These are phyloP conservation scores for Karalla daura DNA, from an alignment of 2,797 vertebrate genomes.

Conservation along the genomic window DNA sequence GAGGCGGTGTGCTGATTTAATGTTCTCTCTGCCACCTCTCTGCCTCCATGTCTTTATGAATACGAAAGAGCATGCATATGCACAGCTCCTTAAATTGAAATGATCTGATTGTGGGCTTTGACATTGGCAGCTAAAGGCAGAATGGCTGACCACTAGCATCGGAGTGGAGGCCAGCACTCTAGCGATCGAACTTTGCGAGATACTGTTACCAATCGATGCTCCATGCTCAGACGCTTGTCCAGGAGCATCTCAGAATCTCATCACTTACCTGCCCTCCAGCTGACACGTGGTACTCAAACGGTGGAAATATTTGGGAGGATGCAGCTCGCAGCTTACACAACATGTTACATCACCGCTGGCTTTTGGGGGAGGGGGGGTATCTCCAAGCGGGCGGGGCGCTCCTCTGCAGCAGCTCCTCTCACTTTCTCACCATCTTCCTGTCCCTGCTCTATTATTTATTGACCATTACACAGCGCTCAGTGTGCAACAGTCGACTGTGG, in stretches of 20 bases:
- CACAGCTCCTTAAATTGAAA: constrained; percentile 50
- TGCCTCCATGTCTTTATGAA: constrained; percentile 54
- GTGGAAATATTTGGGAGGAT: constrained; percentile 14
- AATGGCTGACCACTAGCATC: constrained; percentile 43
- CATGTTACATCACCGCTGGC: constrained; percentile 40
- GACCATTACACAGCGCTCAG: constrained; percentile 44
- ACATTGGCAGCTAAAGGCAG: constrained; percentile 48
- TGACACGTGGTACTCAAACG: constrained; percentile 6
- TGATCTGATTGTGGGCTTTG: constrained; percentile 60
- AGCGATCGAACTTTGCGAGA: constrained; percentile 50
- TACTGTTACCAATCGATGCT: constrained; percentile 70
- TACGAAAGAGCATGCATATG: constrained; percentile 65
- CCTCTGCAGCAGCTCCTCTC: constrained; percentile 37
- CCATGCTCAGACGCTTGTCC: constrained; percentile 41
- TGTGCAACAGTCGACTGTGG: constrained; percentile 36
- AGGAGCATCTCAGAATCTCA: constrained; percentile 45
- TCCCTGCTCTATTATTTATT: constrained; percentile 72
- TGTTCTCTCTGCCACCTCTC: constrained; percentile 53
- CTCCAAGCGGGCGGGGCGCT: constrained; percentile 20
- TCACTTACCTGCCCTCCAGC: constrained; percentile 46
- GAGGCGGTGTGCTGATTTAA: constrained; percentile 60
- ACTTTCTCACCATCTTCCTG: constrained; percentile 47
- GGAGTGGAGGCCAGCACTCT: constrained; percentile 45
- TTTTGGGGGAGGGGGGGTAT: constrained; percentile 55
- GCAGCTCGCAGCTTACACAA: constrained; percentile 24